Base-by-base conservation (phyloP, 2,888 invertebrate genomes). In the Drosophila mimetica region DNA sequence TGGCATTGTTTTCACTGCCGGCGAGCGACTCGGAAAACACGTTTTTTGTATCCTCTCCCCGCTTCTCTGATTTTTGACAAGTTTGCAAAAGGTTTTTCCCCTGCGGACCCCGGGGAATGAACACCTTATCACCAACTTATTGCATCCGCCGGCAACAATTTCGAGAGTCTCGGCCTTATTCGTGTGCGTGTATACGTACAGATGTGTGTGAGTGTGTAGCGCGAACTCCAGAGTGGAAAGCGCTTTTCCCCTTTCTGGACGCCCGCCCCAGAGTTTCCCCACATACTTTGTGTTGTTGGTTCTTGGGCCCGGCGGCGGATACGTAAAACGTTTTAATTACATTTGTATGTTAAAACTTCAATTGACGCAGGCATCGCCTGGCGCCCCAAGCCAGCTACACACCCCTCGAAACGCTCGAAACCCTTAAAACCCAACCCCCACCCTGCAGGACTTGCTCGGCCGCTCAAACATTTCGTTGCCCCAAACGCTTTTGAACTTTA, bases 291-390 rank as follows among this genome's bases (percentile, higher is more conserved):
- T 70, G 71, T 58, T 69, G 70, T 60, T 79, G 75, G 48, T 54
- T 78, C 76, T 63, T 61, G 59, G 58, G 71, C 80, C 84, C 66
- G 75, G 74, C 53, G 87, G 84, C 87, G 82, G 78, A 82, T 85
- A 77, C 80, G 86, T 82, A 85, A 86, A 86, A 85, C 84, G 87
- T 84, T 87, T 83, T 86, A 86, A 86, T 86, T 86, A 87, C 86
- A 86, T 87, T 86, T 86, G 86, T 84, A 81, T 86, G 86, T 87
- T 86, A 87, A 83, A 86, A 86, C 83, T 87, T 81, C 87, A 86
- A 85, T 84, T 84, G 84, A 79, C 79, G 88, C 73, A 71, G 54
- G 58, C 59, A 51, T 34, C 32, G 57, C 48, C 20, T 3, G 39
- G 14, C 32, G 64, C 57, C 53, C 28, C 53, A 44, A 39, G 39